Evolutionary conservation across 35 echinoderm and acorn worm species (phyloP).

Genomic region (Patiria miniata): DNA sequence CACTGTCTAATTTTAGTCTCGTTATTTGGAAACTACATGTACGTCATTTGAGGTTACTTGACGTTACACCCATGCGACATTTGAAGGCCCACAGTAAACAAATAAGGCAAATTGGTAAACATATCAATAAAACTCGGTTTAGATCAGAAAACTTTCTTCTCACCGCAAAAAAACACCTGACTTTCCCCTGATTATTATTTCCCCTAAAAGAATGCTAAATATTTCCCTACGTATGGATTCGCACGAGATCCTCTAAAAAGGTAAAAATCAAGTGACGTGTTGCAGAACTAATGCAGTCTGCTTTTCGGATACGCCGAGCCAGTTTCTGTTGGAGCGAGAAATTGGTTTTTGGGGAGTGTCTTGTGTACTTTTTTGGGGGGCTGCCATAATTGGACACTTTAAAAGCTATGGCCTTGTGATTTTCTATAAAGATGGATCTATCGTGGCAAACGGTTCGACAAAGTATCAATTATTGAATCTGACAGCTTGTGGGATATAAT

Average conservation of each 20-base stretch:
- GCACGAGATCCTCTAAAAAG: not conserved
- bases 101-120: no score
- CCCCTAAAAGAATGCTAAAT: not conserved
- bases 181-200: not conserved
- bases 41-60: no score
- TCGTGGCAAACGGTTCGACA: not conserved
- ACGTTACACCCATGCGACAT: no score
- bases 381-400: slow-evolving; percentile 17
- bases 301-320: not conserved
- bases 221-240: not conserved
- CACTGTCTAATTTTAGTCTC: no score
- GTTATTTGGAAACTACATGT: no score
- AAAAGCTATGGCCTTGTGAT: not conserved
- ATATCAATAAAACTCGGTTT: no score
- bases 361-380: not conserved
- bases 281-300: slow-evolving; percentile 8
- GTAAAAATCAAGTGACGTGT: not conserved
- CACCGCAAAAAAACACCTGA: no score
- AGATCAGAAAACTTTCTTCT: no score
- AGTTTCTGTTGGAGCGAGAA: not conserved
- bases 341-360: slow-evolving; percentile 15
- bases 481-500: not conserved
- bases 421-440: slow-evolving; percentile 1
- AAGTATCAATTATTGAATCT: not conserved
- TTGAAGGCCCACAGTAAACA: no score